Evolutionary conservation across 2,797 vertebrate genomes (phyloP), one percentile per base, ranked within the genome.

Genomic region (Paramormyrops hopkinsi): DNA sequence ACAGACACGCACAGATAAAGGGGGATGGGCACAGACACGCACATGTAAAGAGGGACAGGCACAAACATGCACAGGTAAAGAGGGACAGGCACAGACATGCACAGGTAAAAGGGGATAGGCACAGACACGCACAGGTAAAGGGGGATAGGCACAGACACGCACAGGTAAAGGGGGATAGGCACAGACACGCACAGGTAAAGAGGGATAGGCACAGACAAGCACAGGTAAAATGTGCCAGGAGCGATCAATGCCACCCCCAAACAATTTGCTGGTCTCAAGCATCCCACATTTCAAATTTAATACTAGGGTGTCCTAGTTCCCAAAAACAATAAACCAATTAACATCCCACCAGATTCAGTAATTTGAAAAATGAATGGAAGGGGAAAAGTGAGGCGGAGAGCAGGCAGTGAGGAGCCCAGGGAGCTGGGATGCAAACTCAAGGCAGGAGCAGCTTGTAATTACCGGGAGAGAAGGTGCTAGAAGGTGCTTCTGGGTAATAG

Each of bases 361-460:
- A 91, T 83, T 50, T 50, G 29, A 56, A 54, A 37, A 56, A 56
- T 53, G 25, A 29, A 19, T 22, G 8, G 37, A 54, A 48, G 73
- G 54, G 33, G 46, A 69, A 79, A 83, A 86, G 41, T 33, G 17
- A 29, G 50, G 51, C 7, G 33, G 3, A 56, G 65, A 25, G 48
- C 12, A 33, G n/a, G 7, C 76, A 82, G 19, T 17, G 33, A 79
- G 37, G 79, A 48, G 79, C 46, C 14, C 4, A 41, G 53, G 79
- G 65, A 54, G 90, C 44, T 85, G 84, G 89, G 90, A 89, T 1
- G 84, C 89, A 46, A 76, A 82, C 90, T 69, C 3, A 62, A 79
- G 79, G 85, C 37, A 86, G 44, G 86, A 89, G 79, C 89, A 85
- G 22, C 84, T 87, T 86, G 86, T 92, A 91, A 93, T 93, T 91